phyloP scores from a whole-genome alignment of 2,888 invertebrate genomes.

The Chymomyza caudatula region DNA sequence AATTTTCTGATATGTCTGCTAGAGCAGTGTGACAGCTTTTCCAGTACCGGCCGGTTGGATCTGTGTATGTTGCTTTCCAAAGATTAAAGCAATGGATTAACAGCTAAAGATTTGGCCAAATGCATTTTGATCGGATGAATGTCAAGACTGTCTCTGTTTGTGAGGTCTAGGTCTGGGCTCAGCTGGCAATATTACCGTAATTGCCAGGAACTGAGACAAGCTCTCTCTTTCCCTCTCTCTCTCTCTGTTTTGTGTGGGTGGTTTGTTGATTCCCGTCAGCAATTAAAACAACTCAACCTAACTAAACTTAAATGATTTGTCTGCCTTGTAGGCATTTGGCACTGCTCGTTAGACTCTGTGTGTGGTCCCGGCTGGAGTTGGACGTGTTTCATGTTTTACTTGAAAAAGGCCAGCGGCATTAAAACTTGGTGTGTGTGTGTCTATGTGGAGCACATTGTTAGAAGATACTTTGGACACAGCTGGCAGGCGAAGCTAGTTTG shows the following conservation, averaged over 20 bases:
- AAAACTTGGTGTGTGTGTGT: constrained; percentile 3
- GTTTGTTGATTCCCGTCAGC: constrained; percentile 8
- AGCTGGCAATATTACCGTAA: constrained; percentile 14
- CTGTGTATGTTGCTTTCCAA: not conserved
- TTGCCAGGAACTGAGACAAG: not conserved
- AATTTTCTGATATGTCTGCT: constrained; percentile 48
- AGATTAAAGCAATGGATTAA: not conserved
- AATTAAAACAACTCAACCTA: constrained; percentile 21
- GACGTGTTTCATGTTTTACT: constrained; percentile 34
- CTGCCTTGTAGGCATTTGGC: constrained; percentile 8
- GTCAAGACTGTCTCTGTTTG: not conserved
- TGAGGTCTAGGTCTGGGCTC: constrained; percentile 6
- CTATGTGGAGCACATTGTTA: constrained; percentile 46
- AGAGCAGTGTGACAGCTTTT: not conserved
- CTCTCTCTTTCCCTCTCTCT: too few species aligned
- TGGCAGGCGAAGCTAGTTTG: not conserved
- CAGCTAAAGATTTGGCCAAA: not conserved
- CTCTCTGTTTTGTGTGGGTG: constrained; percentile 3
- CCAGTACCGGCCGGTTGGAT: not conserved
- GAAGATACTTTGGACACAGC: constrained; percentile 33
- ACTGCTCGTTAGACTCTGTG: constrained; percentile 38
- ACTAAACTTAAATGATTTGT: constrained; percentile 39
- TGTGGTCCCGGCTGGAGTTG: constrained; percentile 28
- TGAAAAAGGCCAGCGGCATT: constrained; percentile 25
- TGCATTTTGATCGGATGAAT: not conserved